Conservation (phyloP, 1,140 invertebrate species). For the Probaryconus sp. region DNA sequence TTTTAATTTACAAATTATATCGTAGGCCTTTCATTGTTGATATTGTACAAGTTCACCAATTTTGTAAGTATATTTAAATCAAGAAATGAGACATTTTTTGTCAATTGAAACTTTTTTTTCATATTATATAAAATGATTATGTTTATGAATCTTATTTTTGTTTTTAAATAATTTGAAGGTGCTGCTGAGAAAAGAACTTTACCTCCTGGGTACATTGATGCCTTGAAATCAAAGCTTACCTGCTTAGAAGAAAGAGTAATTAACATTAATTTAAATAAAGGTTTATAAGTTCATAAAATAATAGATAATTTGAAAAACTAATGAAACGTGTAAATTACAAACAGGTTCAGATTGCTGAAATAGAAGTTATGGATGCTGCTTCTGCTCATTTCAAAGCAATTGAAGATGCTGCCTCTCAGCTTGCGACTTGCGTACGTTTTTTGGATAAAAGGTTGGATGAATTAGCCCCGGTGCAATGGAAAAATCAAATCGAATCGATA, state of each 20-base stretch:
- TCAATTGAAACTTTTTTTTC: background rate
- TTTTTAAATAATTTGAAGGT: conserved; percentile 49
- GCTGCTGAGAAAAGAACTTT: conserved; percentile 66
- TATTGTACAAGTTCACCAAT: conserved; percentile 71
- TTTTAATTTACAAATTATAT: too few relatives aligned
- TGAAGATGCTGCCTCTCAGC: conserved; percentile 64
- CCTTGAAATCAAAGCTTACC: conserved; percentile 63
- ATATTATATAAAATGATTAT: background rate
- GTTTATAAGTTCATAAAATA: background rate
- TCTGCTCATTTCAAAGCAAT: conserved; percentile 60
- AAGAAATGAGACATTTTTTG: background rate
- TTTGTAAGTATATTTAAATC: conserved; percentile 65
- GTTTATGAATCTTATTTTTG: background rate
- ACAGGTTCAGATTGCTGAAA: conserved; percentile 64
- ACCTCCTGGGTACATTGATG: conserved; percentile 66
- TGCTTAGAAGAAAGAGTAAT: conserved; percentile 66
- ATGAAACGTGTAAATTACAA: background rate
- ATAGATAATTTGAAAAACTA: background rate
- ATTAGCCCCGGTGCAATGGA: conserved; percentile 68
- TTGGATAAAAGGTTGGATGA: conserved; percentile 70
- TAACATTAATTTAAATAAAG: conserved; percentile 24
- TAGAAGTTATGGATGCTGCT: conserved; percentile 52
- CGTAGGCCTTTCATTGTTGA: conserved; percentile 72
- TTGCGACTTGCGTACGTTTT: conserved; percentile 68
- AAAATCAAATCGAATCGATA: conserved; percentile 58